Conservation (phyloP, 2,113 vertebrate species). For the Pheucticus melanocephalus region DNA sequence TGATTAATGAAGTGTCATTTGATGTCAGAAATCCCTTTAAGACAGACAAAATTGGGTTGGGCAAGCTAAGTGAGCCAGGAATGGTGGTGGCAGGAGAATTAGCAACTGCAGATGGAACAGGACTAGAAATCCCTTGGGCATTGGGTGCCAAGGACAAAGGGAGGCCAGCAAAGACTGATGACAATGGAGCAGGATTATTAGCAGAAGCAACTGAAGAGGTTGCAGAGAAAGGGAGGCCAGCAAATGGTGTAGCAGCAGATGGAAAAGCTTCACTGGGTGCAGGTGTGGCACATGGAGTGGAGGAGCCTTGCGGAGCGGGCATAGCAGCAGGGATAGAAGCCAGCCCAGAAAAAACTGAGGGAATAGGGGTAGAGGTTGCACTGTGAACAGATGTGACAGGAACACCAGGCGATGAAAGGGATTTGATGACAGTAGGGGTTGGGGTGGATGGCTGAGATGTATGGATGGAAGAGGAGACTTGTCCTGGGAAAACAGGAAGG, state of each 20-base stretch:
- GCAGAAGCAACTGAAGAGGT: constrained; percentile 68
- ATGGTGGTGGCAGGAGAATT: constrained; percentile 70
- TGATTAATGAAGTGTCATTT: constrained; percentile 74
- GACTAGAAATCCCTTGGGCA: constrained; percentile 68
- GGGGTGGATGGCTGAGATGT: constrained; percentile 67
- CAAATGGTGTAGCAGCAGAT: constrained; percentile 74
- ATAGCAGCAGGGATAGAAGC: constrained; percentile 68
- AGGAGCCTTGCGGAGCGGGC: constrained; percentile 70
- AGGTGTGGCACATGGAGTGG: constrained; percentile 77
- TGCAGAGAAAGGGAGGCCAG: constrained; percentile 76
- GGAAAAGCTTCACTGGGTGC: constrained; percentile 74
- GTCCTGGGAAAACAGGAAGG: constrained; percentile 74
- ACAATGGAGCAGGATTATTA: constrained; percentile 75
- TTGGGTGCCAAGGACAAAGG: constrained; percentile 73
- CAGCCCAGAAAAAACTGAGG: constrained; percentile 87
- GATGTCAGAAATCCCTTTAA: constrained; percentile 83
- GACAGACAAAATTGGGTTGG: constrained; percentile 77
- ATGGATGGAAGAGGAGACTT: constrained; percentile 66
- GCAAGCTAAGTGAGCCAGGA: constrained; percentile 72
- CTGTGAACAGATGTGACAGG: constrained; percentile 63
- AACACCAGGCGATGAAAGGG: constrained; percentile 59
- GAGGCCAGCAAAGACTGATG: constrained; percentile 77
- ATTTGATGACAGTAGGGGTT: constrained; percentile 75
- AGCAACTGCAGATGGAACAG: constrained; percentile 63
- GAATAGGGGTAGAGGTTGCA: constrained; percentile 78